These are phyloP conservation scores for Digitonthophagus gazella DNA, from an alignment of 2,888 invertebrate species.

Conservation along the genomic window DNA sequence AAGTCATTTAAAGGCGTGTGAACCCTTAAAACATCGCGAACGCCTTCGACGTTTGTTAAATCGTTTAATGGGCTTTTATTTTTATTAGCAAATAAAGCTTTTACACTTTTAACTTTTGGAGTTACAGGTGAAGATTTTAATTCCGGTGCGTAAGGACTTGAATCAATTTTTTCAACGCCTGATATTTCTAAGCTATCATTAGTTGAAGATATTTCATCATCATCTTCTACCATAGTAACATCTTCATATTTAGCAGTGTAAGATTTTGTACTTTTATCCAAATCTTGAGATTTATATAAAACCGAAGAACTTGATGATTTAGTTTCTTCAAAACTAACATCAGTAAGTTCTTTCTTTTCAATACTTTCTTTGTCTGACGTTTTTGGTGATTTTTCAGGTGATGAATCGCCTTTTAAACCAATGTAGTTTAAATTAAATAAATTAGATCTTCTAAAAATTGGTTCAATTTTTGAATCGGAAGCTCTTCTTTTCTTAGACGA, in stretches of 20 bases:
- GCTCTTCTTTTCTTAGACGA: background rate
- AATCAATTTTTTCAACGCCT: background rate
- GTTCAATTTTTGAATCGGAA: background rate
- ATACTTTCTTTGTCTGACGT: background rate
- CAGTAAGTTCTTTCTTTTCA: no score
- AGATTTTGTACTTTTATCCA: background rate
- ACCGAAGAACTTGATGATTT: background rate
- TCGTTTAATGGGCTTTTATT: slow-evolving; percentile 36
- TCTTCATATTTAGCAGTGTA: background rate
- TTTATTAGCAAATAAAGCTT: slow-evolving; percentile 26
- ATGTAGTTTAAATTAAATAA: no score
- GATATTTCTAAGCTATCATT: background rate
- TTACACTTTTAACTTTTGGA: slow-evolving; percentile 36
- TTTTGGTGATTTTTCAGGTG: background rate
- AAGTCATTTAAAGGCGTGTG: slow-evolving; percentile 48
- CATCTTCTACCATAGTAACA: slow-evolving; percentile 3
- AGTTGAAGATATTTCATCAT: background rate
- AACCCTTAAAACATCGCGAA: slow-evolving; percentile 35
- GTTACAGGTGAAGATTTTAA: slow-evolving; percentile 40
- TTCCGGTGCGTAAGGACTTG: background rate
- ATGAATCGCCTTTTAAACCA: no score
- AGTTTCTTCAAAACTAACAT: no score
- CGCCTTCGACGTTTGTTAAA: slow-evolving; percentile 35
- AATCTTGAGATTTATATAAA: background rate
- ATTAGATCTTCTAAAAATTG: background rate